These are phyloP conservation scores for Ochotona curzoniae DNA, from an alignment of 2,113 vertebrate species.

Conservation along the genomic window DNA sequence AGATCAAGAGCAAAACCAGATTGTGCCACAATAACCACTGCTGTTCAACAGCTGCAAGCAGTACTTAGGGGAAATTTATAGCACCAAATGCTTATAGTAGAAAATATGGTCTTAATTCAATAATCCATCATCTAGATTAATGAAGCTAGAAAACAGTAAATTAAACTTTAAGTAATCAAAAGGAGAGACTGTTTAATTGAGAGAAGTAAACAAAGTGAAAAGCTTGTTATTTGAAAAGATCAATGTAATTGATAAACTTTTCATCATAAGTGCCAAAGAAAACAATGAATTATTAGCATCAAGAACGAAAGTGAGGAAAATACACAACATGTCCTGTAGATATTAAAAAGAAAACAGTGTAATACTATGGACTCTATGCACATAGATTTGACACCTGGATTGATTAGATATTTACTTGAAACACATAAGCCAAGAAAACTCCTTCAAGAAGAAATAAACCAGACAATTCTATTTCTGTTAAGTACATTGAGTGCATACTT, in stretches of 20 bases:
- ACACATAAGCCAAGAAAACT: conserved; percentile 5
- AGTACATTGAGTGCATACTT: conserved; percentile 15
- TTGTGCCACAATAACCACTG: neutral
- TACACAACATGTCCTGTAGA: neutral
- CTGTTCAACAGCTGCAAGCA: neutral
- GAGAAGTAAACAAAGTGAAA: conserved; percentile 12
- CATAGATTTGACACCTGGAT: neutral
- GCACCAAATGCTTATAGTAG: neutral
- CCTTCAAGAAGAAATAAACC: conserved; percentile 13
- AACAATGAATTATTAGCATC: neutral
- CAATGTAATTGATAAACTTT: neutral
- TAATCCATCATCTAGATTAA: neutral
- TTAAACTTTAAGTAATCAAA: neutral
- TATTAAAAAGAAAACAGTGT: conserved; percentile 34
- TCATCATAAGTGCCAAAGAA: neutral
- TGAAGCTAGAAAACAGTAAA: conserved; percentile 14
- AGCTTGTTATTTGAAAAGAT: conserved; percentile 12
- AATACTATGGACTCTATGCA: neutral
- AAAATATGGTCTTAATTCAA: neutral
- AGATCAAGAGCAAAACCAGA: neutral
- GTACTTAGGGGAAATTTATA: neutral
- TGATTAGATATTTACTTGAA: neutral
- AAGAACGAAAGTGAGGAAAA: neutral
- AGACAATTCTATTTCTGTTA: neutral
- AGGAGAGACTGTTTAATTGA: neutral